phyloP scores from a whole-genome alignment of 2,113 vertebrate species.

The Vidua macroura region DNA sequence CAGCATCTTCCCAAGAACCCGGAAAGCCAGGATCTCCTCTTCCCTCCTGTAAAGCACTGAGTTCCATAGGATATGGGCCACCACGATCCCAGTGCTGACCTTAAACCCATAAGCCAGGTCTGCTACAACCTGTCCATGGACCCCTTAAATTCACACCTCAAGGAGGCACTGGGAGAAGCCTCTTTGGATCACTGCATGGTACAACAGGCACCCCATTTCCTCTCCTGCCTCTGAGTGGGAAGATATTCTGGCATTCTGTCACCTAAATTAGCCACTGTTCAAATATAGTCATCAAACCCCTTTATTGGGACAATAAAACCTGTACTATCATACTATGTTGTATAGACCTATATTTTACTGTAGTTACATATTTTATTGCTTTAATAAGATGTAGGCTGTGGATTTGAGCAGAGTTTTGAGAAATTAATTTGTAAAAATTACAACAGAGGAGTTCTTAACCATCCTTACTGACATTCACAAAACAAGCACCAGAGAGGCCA shows the following conservation, averaged over 20 bases:
- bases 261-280: background rate
- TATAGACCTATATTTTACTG: conserved; percentile 29
- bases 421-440: conserved; percentile 48
- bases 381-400: conserved; percentile 55
- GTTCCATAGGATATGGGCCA: background rate
- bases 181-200: background rate
- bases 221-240: background rate
- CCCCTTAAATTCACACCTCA: background rate
- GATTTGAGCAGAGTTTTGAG: background rate
- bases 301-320: conserved; percentile 53
- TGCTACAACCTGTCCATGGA: background rate
- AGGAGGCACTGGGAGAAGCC: background rate
- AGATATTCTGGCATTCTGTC: background rate
- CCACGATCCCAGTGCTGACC: rapidly evolving
- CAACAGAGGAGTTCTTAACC: conserved; percentile 1
- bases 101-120: background rate
- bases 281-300: background rate
- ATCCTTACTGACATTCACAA: background rate
- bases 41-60: background rate
- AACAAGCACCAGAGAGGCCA: background rate
- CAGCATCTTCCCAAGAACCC: background rate
- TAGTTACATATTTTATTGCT: conserved; percentile 56
- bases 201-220: rapidly evolving
- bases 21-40: background rate
- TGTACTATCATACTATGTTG: background rate